Percentiles rank a stretch among this genome's conserved stretches.
phyloP scores from a whole-genome alignment of 2,797 vertebrate genomes.

The Triplophysa bombifrons region DNA sequence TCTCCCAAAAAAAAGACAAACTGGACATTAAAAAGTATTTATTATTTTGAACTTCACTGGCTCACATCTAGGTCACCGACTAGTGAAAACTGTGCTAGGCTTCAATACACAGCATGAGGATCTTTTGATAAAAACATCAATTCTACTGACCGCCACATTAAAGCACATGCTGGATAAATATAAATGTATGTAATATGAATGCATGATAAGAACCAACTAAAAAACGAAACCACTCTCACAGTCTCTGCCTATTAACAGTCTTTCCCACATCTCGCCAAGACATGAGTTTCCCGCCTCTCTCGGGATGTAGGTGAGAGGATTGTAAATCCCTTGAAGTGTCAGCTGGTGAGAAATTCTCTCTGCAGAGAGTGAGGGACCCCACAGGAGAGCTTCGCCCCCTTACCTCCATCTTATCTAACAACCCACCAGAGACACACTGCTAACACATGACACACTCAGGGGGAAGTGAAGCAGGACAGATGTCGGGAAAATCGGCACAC shows the following conservation, averaged over 20 bases:
- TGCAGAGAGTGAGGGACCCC: slow-evolving; percentile 14
- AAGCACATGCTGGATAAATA: no score
- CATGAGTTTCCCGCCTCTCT: slow-evolving; percentile 29
- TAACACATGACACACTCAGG: slow-evolving; percentile 2
- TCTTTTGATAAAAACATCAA: no score
- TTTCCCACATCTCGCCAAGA: slow-evolving; percentile 5
- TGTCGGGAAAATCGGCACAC: not conserved
- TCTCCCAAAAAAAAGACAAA: no score
- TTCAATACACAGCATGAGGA: no score
- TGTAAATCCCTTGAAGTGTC: slow-evolving; percentile 35
- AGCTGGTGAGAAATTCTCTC: slow-evolving; percentile 32
- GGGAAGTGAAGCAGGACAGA: not conserved
- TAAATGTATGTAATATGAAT: no score
- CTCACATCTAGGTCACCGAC: no score
- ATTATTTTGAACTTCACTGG: no score
- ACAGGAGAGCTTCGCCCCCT: slow-evolving; percentile 11
- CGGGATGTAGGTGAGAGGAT: slow-evolving; percentile 30
- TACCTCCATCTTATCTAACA: slow-evolving; percentile 43
- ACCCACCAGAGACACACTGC: slow-evolving; percentile 26
- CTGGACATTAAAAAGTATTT: no score
- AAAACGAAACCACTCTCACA: not conserved
- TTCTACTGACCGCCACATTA: no score
- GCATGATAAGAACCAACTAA: not conserved
- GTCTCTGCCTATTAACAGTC: slow-evolving; percentile 13
- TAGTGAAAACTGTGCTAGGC: no score